These are phyloP conservation scores for Peromyscus californicus DNA, from an alignment of 2,113 vertebrate species.

Conservation along the genomic window DNA sequence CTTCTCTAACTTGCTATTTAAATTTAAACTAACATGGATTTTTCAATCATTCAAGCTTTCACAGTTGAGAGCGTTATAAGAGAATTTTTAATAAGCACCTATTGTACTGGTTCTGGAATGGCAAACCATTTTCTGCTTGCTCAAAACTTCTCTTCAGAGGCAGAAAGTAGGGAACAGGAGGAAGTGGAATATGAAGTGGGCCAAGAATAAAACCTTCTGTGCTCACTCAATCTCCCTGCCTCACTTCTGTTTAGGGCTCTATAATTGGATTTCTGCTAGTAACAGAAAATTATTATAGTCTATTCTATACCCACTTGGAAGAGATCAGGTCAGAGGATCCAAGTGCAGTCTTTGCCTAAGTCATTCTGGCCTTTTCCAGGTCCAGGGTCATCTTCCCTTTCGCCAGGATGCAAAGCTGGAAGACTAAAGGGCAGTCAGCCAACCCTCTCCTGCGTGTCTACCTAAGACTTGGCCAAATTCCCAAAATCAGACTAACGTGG, in stretches of 20 bases:
- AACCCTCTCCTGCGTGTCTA: not conserved
- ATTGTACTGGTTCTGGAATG: not conserved
- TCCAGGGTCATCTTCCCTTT: not conserved
- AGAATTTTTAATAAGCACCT: slow-evolving; percentile 1
- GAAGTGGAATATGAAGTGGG: not conserved
- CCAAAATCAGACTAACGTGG: not conserved
- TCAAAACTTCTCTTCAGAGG: not conserved
- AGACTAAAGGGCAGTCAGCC: not conserved
- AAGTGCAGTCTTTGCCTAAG: not conserved
- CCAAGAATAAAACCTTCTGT: not conserved
- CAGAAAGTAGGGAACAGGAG: not conserved
- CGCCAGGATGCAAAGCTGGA: accelerated
- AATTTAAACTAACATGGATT: slow-evolving; percentile 20
- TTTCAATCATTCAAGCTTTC: slow-evolving; percentile 30
- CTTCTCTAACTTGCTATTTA: slow-evolving; percentile 32
- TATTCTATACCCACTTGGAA: not conserved
- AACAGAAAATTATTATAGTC: not conserved
- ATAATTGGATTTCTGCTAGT: not conserved
- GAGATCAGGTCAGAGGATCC: not conserved
- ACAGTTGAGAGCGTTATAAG: not conserved
- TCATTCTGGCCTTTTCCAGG: not conserved
- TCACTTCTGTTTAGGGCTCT: not conserved
- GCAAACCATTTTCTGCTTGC: not conserved
- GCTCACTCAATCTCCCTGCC: not conserved
- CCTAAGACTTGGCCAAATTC: not conserved